phyloP scores from a whole-genome alignment of 2,797 vertebrate species.

The Diplodus puntazzo region DNA sequence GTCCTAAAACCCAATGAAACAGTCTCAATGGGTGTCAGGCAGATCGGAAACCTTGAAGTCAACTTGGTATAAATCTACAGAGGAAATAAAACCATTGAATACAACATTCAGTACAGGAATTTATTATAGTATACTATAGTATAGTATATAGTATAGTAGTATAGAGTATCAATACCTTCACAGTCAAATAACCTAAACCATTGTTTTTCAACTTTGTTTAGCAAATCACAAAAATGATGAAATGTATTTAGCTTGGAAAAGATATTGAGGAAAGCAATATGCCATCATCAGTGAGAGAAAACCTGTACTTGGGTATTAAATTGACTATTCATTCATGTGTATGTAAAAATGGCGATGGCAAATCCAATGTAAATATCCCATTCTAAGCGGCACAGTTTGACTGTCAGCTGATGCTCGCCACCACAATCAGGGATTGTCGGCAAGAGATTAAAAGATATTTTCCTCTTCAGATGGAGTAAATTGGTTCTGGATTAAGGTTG shows the following conservation, averaged over 20 bases:
- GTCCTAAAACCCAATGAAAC: no score
- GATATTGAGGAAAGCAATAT: constrained; percentile 46
- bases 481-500: constrained; percentile 88
- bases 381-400: constrained; percentile 77
- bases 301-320: constrained; percentile 53
- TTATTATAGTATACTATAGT: no score
- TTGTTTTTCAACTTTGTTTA: no score
- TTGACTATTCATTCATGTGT: constrained; percentile 63
- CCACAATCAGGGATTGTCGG: constrained; percentile 83
- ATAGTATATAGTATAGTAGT: no score
- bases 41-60: no score
- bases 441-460: constrained; percentile 88
- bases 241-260: constrained; percentile 5
- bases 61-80: no score
- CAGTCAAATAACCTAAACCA: no score
- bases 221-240: no score
- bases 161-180: no score
- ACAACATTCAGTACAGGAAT: no score
- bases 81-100: no score
- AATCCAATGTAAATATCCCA: constrained; percentile 72
- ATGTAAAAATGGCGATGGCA: constrained; percentile 61
- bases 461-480: constrained; percentile 86
- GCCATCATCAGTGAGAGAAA: constrained; percentile 39
- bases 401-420: constrained; percentile 78
- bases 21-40: no score